Percentiles rank a stretch among this genome's conserved stretches.
phyloP scores from a whole-genome alignment of 2,888 invertebrate genomes.

The Archips crataeganus region DNA sequence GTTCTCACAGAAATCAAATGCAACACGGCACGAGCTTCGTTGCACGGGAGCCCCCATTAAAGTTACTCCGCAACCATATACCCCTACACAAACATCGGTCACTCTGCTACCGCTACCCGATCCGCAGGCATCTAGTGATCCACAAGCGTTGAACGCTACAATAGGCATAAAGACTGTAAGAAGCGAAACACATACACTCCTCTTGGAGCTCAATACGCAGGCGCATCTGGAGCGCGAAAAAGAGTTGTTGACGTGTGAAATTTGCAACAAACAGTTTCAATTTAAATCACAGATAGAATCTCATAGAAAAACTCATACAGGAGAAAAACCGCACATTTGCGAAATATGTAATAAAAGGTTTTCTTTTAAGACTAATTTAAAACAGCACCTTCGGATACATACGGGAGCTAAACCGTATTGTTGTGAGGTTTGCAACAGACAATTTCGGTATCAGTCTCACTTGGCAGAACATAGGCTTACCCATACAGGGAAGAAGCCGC shows the following conservation, averaged over 20 bases:
- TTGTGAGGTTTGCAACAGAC: not conserved
- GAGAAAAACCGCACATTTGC: not conserved
- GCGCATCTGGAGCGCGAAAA: not conserved
- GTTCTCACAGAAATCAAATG: not conserved
- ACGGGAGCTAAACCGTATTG: not conserved
- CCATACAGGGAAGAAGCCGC: not conserved
- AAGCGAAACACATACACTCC: not conserved
- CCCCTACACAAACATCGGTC: too few relatives aligned
- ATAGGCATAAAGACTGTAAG: not conserved
- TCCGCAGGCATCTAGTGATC: not conserved
- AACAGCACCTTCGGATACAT: not conserved
- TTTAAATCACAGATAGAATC: not conserved
- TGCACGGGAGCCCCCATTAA: not conserved
- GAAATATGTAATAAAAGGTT: not conserved
- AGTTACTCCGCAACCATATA: too few relatives aligned
- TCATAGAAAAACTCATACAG: not conserved
- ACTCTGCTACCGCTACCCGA: not conserved
- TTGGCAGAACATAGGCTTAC: not conserved
- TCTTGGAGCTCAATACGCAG: not conserved
- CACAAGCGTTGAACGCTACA: not conserved
- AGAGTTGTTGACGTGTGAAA: not conserved
- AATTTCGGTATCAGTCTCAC: not conserved
- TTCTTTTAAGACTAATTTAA: not conserved
- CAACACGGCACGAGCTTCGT: not conserved
- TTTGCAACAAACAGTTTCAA: conserved; percentile 1